phyloP scores from a whole-genome alignment of 2,113 vertebrate genomes.

The Glaucidium brasilianum region DNA sequence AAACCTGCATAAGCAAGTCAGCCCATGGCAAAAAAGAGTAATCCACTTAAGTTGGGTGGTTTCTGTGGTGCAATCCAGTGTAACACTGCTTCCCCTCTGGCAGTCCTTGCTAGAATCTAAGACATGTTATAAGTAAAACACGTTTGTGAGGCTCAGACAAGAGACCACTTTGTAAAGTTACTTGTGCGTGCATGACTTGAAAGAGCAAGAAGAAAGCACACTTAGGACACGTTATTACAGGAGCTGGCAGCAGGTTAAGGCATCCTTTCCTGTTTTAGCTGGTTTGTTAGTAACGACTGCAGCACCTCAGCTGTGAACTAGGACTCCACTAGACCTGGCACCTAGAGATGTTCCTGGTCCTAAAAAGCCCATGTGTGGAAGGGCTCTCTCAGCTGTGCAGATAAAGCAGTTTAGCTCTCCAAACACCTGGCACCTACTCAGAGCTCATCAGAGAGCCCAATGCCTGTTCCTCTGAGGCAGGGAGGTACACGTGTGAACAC shows the following conservation, averaged over 20 bases:
- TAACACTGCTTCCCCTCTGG: slow-evolving; percentile 62
- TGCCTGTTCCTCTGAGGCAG: neutral
- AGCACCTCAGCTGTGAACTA: neutral
- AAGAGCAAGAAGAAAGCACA: slow-evolving; percentile 38
- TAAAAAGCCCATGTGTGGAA: neutral
- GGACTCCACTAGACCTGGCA: neutral
- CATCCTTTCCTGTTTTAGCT: neutral
- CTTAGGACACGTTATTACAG: slow-evolving; percentile 48
- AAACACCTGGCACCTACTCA: neutral
- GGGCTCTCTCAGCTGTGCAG: neutral
- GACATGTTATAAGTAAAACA: slow-evolving; percentile 57
- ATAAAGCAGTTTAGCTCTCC: neutral
- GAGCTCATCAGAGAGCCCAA: neutral
- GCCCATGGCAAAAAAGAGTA: slow-evolving; percentile 64
- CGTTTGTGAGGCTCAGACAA: slow-evolving; percentile 64
- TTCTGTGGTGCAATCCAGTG: slow-evolving; percentile 65
- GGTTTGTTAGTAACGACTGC: neutral
- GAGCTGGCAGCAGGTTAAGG: slow-evolving; percentile 44
- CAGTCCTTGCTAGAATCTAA: slow-evolving; percentile 60
- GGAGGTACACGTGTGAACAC: neutral
- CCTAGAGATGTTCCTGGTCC: neutral
- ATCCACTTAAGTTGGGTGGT: slow-evolving; percentile 67
- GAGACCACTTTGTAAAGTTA: slow-evolving; percentile 65
- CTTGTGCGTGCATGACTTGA: slow-evolving; percentile 59
- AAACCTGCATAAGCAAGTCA: slow-evolving; percentile 62